Evolutionary conservation across 2,113 vertebrate species (phyloP), one percentile per base, ranked within the genome.

Genomic region (Marmota monax): DNA sequence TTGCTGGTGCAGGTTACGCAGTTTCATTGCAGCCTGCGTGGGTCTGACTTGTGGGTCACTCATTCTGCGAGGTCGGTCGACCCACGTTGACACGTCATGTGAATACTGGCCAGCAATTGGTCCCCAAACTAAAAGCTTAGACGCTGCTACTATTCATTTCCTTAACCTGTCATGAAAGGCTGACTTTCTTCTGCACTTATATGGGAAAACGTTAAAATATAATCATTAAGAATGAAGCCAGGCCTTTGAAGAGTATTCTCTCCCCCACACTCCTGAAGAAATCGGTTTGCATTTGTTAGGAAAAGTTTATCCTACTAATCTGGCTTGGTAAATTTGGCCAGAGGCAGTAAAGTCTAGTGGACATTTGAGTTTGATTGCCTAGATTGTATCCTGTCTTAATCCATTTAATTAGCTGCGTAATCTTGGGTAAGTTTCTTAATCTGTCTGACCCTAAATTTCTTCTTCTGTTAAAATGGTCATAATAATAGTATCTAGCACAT

Each of bases 1-100:
- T 94, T 87, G 95, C 74, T 4, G 1, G 20, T 73, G 29, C 11
- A 17, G 77, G 37, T 91, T 96, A 77, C 73, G 83, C 95, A 92
- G 91, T 92, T 93, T 86, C 78, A 29, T 92, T 61, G 45, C 78
- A 80, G 95, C 58, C 79, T 83, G 56, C 80, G n/a, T 90, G 82
- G 67, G 67, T 84, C 79, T 53, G 76, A 42, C 92, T 83, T 73
- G 84, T 20, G 84, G 67, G 94, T 92, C 90, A 22, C 42, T 67
- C 7, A 2, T 56, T 86, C 63, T 56, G 27, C n/a, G 56, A 95
- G 80, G 80, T 83, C 10, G 18, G 90, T 90, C 20, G 23, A 51
- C 74, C 69, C 88, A 45, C 23, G 13, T 48, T 78, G 79, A 96
- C 84, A 94, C 74, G 56, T 86, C 78, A 10, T 56, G 65, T 79